Evolutionary conservation across 2,113 vertebrate genomes (phyloP).

Genomic region (Crotalus viridis): DNA sequence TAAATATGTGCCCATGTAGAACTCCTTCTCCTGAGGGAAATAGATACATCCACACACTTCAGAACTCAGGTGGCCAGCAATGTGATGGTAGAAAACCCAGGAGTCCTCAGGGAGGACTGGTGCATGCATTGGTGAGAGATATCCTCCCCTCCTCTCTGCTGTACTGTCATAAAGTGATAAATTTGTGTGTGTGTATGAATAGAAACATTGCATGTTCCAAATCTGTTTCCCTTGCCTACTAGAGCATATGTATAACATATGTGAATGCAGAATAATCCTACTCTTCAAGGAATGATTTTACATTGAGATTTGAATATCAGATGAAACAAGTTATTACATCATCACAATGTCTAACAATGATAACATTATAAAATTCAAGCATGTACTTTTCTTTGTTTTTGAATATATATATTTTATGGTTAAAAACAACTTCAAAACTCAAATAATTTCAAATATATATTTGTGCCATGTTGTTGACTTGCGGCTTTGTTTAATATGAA

Average conservation of each 20-base stretch:
- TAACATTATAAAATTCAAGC: neutral
- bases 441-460: neutral
- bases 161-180: neutral
- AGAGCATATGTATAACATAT: neutral
- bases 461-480: neutral
- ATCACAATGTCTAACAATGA: neutral
- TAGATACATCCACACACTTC: neutral
- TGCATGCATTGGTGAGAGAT: neutral
- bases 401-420: neutral
- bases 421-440: neutral
- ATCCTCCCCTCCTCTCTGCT: neutral
- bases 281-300: neutral
- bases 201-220: neutral
- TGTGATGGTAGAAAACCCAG: neutral
- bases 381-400: neutral
- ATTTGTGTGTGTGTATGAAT: neutral
- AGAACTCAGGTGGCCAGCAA: neutral
- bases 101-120: neutral
- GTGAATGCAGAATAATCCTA: neutral
- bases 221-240: neutral
- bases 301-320: neutral
- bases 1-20: neutral
- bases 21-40: neutral
- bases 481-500: neutral
- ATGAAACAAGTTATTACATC: neutral